Percentiles rank a stretch among this genome's conserved stretches.
phyloP scores from a whole-genome alignment of 2,888 invertebrate species.

The Oscheius sp. region DNA sequence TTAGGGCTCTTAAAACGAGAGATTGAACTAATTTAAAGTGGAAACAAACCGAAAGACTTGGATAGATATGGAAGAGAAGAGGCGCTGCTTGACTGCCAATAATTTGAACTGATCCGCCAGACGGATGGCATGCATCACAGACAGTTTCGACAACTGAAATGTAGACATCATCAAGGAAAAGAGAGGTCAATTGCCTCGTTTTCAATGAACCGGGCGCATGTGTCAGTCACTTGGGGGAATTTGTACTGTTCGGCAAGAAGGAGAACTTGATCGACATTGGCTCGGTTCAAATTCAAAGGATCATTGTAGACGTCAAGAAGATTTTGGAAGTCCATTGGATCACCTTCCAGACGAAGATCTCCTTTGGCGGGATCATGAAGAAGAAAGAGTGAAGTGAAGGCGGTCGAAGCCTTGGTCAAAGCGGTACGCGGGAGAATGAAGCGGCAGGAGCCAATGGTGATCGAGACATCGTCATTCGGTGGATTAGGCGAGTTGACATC shows the following conservation, averaged over 20 bases:
- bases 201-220: conserved; percentile 34
- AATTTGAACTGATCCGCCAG: conserved; percentile 47
- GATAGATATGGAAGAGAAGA: conserved; percentile 49
- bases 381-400: conserved; percentile 37
- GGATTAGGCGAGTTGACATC: conserved; percentile 7
- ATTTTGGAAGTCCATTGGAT: conserved; percentile 36
- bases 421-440: conserved; percentile 35
- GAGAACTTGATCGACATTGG: conserved; percentile 37
- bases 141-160: conserved; percentile 43
- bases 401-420: conserved; percentile 36
- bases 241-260: conserved; percentile 36
- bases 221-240: conserved; percentile 30
- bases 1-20: conserved; percentile 37
- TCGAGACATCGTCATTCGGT: conserved; percentile 24
- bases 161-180: background rate
- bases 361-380: conserved; percentile 38
- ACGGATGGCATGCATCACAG: conserved; percentile 51
- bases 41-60: conserved; percentile 46
- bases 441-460: conserved; percentile 26
- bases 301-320: conserved; percentile 39
- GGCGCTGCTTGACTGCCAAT: conserved; percentile 35
- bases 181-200: conserved; percentile 28
- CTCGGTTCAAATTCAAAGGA: conserved; percentile 13
- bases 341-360: conserved; percentile 39
- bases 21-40: background rate